Base-by-base conservation (phyloP, 1,140 invertebrate genomes). In the Rhagoletis pomonella region DNA sequence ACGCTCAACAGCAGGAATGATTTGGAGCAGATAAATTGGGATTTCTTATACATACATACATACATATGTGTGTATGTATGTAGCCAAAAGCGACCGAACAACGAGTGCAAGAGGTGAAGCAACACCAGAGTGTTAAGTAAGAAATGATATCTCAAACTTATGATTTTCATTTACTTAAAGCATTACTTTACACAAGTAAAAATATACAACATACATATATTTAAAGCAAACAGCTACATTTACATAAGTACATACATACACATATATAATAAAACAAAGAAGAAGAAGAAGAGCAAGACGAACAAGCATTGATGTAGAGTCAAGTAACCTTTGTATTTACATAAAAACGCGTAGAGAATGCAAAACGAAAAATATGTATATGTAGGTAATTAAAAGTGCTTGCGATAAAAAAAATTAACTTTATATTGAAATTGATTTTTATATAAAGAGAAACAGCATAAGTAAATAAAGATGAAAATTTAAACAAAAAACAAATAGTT, bases 121-220 rank as follows among this genome's bases (percentile, higher is more conserved):
- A 17, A 14, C 44, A 73, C 4, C 44, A n/a, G 5, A 67, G 64
- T 4, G 19, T 19, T 39, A 29, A 39, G 39, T 69, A 73, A 73
- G 55, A 81, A 81, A 81, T 17, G 73, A 81, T 55, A 81, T 55
- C 50, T 81, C 17, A 81, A 81, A 81, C 73, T 81, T 55, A 81
- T 58, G 17, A 81, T 29, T 81, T 81, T 81, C 10, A 81, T 81
- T 55, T 55, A 6, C 9, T 81, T 50, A n/a, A 81, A 55, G 50
- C 44, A 81, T 81, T 81, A 55, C 50, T 55, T 55, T 55, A 81
- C 44, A 58, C 44, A 81, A 81, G 73, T 81, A 81, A 50, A 58
- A n/a, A n/a, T n/a, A n/a, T n/a, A n/a, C n/a, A n/a, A n/a, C 55
- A 81, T 55, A 55, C 14, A 44, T 39, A 9, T 58, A 81, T n/a